Percentiles rank a stretch among this genome's conserved stretches.
phyloP scores from a whole-genome alignment of 2,113 vertebrate species.

The Cariama cristata region DNA sequence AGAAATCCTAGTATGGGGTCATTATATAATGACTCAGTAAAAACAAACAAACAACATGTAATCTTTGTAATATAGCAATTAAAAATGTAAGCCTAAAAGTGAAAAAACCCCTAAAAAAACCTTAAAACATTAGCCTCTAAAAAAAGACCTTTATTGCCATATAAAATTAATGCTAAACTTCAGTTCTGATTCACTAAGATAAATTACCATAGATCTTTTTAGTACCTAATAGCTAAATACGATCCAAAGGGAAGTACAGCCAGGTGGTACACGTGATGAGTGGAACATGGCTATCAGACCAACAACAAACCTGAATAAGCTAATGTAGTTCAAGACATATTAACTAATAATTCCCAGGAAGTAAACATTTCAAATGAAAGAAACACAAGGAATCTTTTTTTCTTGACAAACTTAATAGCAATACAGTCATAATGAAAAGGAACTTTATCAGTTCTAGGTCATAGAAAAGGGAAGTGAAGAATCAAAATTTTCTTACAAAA shows the following conservation, averaged over 20 bases:
- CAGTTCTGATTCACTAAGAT: slow-evolving; percentile 45
- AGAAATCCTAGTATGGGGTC: slow-evolving; percentile 1
- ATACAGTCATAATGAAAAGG: background rate
- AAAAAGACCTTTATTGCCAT: background rate
- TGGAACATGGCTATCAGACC: slow-evolving; percentile 48
- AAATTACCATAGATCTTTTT: slow-evolving; percentile 44
- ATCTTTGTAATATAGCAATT: background rate
- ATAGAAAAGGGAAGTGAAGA: background rate
- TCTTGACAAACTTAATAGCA: background rate
- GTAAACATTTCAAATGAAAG: background rate
- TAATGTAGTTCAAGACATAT: slow-evolving; percentile 21
- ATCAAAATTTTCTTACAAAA: background rate
- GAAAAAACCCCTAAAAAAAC: background rate
- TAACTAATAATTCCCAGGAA: slow-evolving; percentile 61
- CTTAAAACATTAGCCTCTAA: background rate
- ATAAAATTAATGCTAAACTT: background rate
- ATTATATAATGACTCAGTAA: slow-evolving; percentile 28
- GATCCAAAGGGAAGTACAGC: slow-evolving; percentile 68
- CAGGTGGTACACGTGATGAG: slow-evolving; percentile 66
- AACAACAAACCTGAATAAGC: slow-evolving; percentile 52
- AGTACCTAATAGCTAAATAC: slow-evolving; percentile 54
- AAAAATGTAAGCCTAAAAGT: background rate
- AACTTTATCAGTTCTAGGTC: background rate
- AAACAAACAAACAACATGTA: background rate
- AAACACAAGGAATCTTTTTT: background rate